Base-by-base conservation (phyloP, 2,888 invertebrate species). In the Pachydiplax longipennis region DNA sequence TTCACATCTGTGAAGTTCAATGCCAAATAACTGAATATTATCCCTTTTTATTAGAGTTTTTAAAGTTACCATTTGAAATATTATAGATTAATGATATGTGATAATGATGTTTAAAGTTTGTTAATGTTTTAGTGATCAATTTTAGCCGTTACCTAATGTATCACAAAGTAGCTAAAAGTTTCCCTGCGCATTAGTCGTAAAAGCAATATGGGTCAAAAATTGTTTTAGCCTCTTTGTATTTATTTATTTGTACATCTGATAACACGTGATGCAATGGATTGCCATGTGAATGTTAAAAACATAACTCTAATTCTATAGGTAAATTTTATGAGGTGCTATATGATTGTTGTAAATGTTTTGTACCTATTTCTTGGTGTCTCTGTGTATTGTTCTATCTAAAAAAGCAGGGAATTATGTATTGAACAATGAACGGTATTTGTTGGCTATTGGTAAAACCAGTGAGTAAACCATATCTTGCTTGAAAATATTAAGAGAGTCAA, bases 281-380 rank as follows among this genome's bases (percentile, higher is more conserved):
- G 31, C 31, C 25, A 83, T 83, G 82, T 53, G 48, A n/a, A 1
- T 31, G 15, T 18, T 83, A 31, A 83, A 31, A 18, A 53, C 8
- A 18, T 53, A 15, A 31, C 35, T 35, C 53, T 73, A 31, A 73
- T 31, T 73, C 58, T 31, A 65, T 87, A 65, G 87, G 58, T 40
- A 48, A 61, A 87, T 61, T 87, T 18, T 87, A 87, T 61, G 58
- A 87, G 87, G 87, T 87, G 87, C 87, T 87, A 87, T 61, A 61
- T 87, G 18, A 61, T 87, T 87, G 61, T 87, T 87, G 53, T 87
- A 61, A 87, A 87, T 87, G 87, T 87, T 65, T 87, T 61, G n/a
- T 35, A 58, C 37, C 35, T 37, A 35, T 87, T 87, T 87, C 61
- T 87, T 87, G 87, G 61, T 87, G 87, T 87, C 37, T 87, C 87